Percentiles rank a stretch among this genome's conserved stretches.
Conservation (phyloP, 2,888 invertebrate species). For the Anthrax anthrax region DNA sequence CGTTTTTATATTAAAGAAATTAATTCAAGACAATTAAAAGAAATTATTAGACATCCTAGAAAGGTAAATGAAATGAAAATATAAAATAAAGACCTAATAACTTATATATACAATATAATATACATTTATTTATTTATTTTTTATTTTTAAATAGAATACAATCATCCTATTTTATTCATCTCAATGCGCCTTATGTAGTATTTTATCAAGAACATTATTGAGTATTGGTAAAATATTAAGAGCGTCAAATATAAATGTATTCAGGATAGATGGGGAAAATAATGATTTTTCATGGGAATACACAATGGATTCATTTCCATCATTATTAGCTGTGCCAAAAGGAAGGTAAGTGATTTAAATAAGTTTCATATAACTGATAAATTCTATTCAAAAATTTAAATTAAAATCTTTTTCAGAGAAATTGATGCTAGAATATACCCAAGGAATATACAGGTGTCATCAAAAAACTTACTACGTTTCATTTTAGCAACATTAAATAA, state of each 20-base stretch:
- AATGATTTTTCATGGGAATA: constrained; percentile 72
- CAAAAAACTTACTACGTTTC: constrained; percentile 46
- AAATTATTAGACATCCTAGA: constrained; percentile 42
- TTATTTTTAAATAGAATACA: constrained; percentile 41
- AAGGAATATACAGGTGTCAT: constrained; percentile 28
- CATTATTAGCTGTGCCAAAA: constrained; percentile 65
- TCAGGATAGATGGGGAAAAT: constrained; percentile 62
- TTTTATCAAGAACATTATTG: constrained; percentile 52
- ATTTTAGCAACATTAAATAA: constrained; percentile 53
- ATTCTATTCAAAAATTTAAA: too few relatives aligned
- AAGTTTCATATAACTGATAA: too few relatives aligned
- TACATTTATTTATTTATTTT: too few relatives aligned
- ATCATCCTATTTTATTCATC: constrained; percentile 65
- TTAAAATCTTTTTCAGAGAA: constrained; percentile 35
- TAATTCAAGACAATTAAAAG: constrained; percentile 48
- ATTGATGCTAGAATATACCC: constrained; percentile 60
- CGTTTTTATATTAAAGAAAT: constrained; percentile 44
- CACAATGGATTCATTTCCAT: constrained; percentile 63
- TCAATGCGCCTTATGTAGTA: constrained; percentile 61
- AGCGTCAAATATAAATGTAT: constrained; percentile 41
- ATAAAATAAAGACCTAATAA: too few relatives aligned
- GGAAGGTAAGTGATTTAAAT: constrained; percentile 37
- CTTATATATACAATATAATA: too few relatives aligned
- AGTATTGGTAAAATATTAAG: constrained; percentile 48
- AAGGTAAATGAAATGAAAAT: constrained; percentile 35